These are phyloP conservation scores for Odontomyia ornata DNA, from an alignment of 2,888 invertebrate genomes.

Conservation along the genomic window DNA sequence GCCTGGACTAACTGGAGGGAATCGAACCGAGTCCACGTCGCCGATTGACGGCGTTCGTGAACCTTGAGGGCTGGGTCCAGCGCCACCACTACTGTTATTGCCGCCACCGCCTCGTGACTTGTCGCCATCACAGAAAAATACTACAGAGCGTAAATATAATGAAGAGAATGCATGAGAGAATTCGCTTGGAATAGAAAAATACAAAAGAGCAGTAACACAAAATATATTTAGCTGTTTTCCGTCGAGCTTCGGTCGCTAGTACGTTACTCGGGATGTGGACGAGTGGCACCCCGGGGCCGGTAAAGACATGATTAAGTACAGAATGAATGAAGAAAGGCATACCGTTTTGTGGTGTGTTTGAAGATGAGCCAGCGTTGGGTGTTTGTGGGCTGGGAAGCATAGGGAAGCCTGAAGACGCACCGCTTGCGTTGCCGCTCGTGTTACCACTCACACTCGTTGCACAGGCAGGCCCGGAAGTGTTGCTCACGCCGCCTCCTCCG, in stretches of 20 bases:
- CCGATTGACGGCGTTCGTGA: constrained; percentile 56
- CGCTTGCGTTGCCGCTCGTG: constrained; percentile 4
- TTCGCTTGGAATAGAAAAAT: background rate
- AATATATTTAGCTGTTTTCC: background rate
- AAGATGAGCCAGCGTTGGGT: constrained; percentile 46
- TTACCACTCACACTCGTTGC: constrained; percentile 52
- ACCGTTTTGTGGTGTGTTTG: constrained; percentile 52
- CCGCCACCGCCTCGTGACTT: constrained; percentile 15
- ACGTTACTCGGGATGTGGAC: no score
- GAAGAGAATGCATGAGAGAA: background rate
- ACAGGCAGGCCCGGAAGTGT: constrained; percentile 52
- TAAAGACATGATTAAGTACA: no score
- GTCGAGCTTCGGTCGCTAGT: background rate
- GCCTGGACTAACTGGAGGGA: constrained; percentile 59
- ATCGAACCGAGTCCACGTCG: constrained; percentile 59
- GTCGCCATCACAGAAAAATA: constrained; percentile 33
- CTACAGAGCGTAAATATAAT: background rate
- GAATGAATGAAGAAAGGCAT: constrained; percentile 57
- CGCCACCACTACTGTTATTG: background rate
- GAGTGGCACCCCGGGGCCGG: no score
- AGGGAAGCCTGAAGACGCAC: constrained; percentile 59
- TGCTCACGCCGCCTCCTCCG: constrained; percentile 61
- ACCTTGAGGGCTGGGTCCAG: constrained; percentile 61
- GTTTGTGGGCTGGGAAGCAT: constrained; percentile 66
- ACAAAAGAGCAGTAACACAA: background rate